Conservation (phyloP, 2,113 vertebrate species). For the Saccopteryx leptura region DNA sequence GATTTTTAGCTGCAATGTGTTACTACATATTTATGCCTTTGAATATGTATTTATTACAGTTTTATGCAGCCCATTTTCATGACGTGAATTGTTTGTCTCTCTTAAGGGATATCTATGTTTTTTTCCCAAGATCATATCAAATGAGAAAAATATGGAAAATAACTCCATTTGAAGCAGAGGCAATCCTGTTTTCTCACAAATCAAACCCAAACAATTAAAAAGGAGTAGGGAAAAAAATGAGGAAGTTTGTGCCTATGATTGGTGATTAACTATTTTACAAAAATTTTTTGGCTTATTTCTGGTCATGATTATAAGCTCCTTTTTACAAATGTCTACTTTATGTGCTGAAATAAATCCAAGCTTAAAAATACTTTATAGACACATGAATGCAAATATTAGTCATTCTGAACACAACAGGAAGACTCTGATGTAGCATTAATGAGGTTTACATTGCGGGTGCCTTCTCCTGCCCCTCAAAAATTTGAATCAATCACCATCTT, state of each 20-base stretch:
- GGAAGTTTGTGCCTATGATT: constrained; percentile 39
- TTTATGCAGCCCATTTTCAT: constrained; percentile 86
- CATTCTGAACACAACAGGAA: not conserved
- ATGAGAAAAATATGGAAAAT: constrained; percentile 85
- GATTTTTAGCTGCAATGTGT: constrained; percentile 84
- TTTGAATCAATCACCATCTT: not conserved
- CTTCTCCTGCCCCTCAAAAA: not conserved
- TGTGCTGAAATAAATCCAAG: constrained; percentile 58
- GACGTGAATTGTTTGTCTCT: constrained; percentile 84
- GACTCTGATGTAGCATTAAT: not conserved
- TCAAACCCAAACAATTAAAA: constrained; percentile 82
- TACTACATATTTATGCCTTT: constrained; percentile 84
- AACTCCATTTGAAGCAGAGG: constrained; percentile 72
- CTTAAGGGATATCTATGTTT: constrained; percentile 82
- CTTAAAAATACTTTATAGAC: constrained; percentile 60
- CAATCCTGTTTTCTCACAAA: constrained; percentile 64
- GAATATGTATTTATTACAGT: constrained; percentile 84
- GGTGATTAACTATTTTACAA: constrained; percentile 67
- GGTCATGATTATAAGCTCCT: not conserved
- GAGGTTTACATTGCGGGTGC: not conserved
- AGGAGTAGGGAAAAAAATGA: not conserved
- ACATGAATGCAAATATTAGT: constrained; percentile 41
- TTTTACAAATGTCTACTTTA: constrained; percentile 61
- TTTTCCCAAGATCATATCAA: constrained; percentile 80
- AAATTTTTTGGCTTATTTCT: constrained; percentile 19